Evolutionary conservation across 2,113 vertebrate species (phyloP), one percentile per base, ranked within the genome.

Genomic region (Turdus rufiventris): DNA sequence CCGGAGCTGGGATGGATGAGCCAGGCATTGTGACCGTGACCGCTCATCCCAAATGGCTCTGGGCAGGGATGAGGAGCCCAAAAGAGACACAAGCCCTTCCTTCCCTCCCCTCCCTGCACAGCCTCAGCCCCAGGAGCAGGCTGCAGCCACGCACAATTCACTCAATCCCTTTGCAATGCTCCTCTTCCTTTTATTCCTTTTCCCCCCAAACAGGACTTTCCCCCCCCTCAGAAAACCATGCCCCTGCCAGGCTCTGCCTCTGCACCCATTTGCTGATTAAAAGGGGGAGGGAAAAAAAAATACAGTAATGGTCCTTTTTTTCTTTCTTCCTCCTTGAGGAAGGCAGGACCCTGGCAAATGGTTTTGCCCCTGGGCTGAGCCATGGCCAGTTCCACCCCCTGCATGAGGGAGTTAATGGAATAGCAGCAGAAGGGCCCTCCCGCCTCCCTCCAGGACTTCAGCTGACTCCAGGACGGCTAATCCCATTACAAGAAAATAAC

Each of bases 401-500:
- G 80, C 89, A 31, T 12, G 66, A 86, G 85, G 17, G 86, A 94
- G 94, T 91, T 95, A 95, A 95, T 94, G 96, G 95, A 90, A 97
- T 38, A 66, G 36, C 68, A 58, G 91, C 17, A 2, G 79, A 97
- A 12, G 34, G 88, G 63, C 40, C 75, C 77, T 91, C 90, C 81
- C 56, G 38, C 47, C 92, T 94, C 81, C 94, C 17, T 97, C 91
- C 95, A 75, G 94, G 94, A 96, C 96, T 97, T 94, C 88, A 45
- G 97, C 94, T 88, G 96, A 97, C 96, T 97, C 96, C 82, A 94
- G 96, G 90, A 92, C 36, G 3, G 97, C 95, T 98, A 97, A 97
- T 98, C 97, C 96, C 97, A 97, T 98, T 98, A 97, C 96, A 93
- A 96, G 97, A 97, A 98, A 98, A 97, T 98, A 98, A 98, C 97